phyloP scores from a whole-genome alignment of 2,113 vertebrate genomes.

The Chamaetylas fuelleborni region DNA sequence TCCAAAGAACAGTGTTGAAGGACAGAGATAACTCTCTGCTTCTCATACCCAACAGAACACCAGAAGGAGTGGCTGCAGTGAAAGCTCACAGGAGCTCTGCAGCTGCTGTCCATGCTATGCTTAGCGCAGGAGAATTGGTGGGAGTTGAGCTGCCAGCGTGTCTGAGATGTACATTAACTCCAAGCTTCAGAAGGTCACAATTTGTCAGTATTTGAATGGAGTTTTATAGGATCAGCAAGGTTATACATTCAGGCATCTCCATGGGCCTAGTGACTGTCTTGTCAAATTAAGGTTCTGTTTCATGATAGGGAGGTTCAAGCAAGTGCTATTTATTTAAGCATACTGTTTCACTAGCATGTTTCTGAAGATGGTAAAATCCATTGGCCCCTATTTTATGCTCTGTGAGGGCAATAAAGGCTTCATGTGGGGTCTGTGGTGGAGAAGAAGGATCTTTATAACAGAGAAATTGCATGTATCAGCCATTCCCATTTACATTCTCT shows the following conservation, averaged over 20 bases:
- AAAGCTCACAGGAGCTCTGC: neutral
- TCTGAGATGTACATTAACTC: neutral
- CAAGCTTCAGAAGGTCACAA: neutral
- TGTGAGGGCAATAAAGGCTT: neutral
- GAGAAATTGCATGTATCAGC: neutral
- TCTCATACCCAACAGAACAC: neutral
- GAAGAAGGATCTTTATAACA: neutral
- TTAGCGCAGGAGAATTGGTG: neutral
- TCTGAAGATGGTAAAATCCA: neutral
- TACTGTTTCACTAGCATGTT: neutral
- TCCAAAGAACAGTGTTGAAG: neutral
- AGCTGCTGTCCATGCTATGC: rapidly evolving
- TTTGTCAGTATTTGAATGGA: neutral
- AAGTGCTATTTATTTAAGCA: neutral
- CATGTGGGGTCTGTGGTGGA: neutral
- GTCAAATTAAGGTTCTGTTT: neutral
- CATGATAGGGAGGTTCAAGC: neutral
- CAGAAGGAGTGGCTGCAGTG: neutral
- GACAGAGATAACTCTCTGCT: neutral
- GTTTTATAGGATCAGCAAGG: neutral
- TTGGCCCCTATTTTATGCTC: neutral
- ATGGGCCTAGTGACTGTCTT: neutral
- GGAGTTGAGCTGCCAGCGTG: neutral
- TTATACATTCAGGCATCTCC: neutral
- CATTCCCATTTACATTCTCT: neutral